A percentile compares a stretch with the other conserved stretches of the same genome.
Evolutionary conservation across 1,140 invertebrate genomes (phyloP).

Genomic region (Lordiphosa mommai): DNA sequence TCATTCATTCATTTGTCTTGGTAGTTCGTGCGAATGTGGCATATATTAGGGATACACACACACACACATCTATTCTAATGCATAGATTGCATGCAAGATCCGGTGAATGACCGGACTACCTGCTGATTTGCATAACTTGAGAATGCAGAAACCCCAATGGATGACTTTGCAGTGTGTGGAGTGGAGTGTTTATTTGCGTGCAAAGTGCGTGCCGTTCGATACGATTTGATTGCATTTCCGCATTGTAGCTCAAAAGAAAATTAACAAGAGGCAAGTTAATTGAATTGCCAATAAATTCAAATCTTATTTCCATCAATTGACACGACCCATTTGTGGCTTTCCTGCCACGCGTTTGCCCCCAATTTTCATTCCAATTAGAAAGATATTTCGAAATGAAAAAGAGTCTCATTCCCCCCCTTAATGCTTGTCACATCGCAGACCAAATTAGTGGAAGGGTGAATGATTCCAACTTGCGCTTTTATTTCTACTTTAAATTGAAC

Average conservation of each 20-base stretch:
- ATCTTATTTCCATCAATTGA: constrained; percentile 45
- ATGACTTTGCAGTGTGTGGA: constrained; percentile 10
- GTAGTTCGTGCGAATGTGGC: no score
- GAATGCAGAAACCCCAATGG: neutral
- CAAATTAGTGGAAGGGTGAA: no score
- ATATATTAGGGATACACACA: no score
- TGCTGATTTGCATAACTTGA: constrained; percentile 48
- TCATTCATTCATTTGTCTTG: no score
- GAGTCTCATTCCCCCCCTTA: constrained; percentile 5
- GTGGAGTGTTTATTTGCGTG: constrained; percentile 53
- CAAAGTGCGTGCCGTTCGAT: constrained; percentile 64
- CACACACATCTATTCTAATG: no score
- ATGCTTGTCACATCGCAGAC: no score
- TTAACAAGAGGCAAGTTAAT: constrained; percentile 19
- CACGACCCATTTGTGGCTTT: constrained; percentile 33
- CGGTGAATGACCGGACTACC: constrained; percentile 45
- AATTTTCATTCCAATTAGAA: constrained; percentile 15
- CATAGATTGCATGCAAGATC: no score
- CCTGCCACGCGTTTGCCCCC: constrained; percentile 37
- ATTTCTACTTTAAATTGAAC: no score
- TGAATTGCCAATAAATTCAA: constrained; percentile 53
- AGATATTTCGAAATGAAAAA: constrained; percentile 32
- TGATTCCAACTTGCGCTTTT: no score
- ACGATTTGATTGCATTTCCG: constrained; percentile 59
- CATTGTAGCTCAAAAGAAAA: constrained; percentile 37